Base-by-base conservation (phyloP, 2,888 invertebrate genomes). In the Pyrrhosoma nymphula region DNA sequence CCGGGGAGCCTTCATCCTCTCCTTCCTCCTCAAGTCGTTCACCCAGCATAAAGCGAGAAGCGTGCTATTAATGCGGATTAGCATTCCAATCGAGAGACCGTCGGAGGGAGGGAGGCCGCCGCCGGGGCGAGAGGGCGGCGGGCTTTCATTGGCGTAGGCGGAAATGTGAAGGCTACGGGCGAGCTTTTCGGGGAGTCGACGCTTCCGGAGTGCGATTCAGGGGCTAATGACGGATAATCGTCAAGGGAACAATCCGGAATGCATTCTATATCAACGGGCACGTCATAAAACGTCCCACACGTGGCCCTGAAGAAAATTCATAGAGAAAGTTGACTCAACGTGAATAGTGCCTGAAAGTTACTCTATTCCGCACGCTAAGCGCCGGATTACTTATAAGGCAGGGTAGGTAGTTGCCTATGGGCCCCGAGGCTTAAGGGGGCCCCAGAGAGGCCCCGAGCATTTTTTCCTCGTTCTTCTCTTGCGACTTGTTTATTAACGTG, bases 21-120 rank as follows among this genome's bases (percentile, higher is more conserved):
- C 47, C 26, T 39, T 55, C 89, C 89, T n/a, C 55, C 69, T 75
- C 93, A 26, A 23, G 35, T 56, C 35, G 35, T 39, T 69, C 91
- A n/a, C 35, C 26, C 91, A 18, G 39, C 56, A 63, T 63, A 63
- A 91, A 93, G 69, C 39, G 47, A 12, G 91, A n/a, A 60, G 90
- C 56, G 60, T 4, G 93, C 93, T 69, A 82, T 82, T 82, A 93
- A 93, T 93, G 93, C 93, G 69, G 93, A 93, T 93, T 93, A 93
- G 75, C 23, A 93, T 93, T 69, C 69, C 93, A 75, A 75, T 93
- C 93, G 93, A 69, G 75, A 60, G 39, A 30, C 39, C 23, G 63
- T 18, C 30, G 18, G 63, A 18, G 39, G 23, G 60, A 35, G 56
- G 55, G 82, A 35, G 82, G 82, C 0, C 6, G 35, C 16, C 14